phyloP scores from a whole-genome alignment of 2,888 invertebrate genomes.

The Elaeidobius kamerunicus region DNA sequence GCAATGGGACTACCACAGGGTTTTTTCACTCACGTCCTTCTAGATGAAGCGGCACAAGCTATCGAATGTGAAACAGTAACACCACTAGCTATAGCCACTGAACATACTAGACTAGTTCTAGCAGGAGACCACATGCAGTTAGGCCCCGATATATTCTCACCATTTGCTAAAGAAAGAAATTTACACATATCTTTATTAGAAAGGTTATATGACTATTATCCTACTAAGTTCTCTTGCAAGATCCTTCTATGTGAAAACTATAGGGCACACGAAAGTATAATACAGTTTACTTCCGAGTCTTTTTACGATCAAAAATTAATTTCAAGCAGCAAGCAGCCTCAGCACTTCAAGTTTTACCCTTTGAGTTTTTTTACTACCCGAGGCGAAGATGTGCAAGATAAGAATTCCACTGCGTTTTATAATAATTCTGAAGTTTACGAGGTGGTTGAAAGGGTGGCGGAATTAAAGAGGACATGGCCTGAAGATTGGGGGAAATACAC shows the following conservation, averaged over 20 bases:
- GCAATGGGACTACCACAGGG: conserved; percentile 65
- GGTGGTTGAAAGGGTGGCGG: conserved; percentile 70
- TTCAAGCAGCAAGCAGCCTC: conserved; percentile 68
- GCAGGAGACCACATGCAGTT: conserved; percentile 87
- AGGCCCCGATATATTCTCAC: conserved; percentile 77
- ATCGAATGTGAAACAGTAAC: conserved; percentile 83
- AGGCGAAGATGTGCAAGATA: conserved; percentile 77
- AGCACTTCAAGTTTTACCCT: conserved; percentile 69
- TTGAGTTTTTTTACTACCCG: conserved; percentile 77
- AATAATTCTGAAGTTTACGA: conserved; percentile 76
- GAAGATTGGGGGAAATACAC: conserved; percentile 69
- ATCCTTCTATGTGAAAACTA: conserved; percentile 80
- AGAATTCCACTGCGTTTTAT: conserved; percentile 74
- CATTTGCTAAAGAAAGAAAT: conserved; percentile 66
- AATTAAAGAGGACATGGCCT: conserved; percentile 73
- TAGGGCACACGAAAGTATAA: conserved; percentile 77
- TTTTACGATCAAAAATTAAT: conserved; percentile 77
- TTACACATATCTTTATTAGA: conserved; percentile 73
- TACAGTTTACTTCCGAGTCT: conserved; percentile 75
- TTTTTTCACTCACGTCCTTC: conserved; percentile 74
- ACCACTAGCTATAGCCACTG: conserved; percentile 70
- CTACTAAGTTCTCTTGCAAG: conserved; percentile 67
- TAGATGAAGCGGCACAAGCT: conserved; percentile 86
- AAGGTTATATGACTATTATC: conserved; percentile 74
- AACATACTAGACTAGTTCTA: conserved; percentile 69